These are phyloP conservation scores for Chlorospingus flavigularis DNA, from an alignment of 2,797 vertebrate genomes.

Conservation along the genomic window DNA sequence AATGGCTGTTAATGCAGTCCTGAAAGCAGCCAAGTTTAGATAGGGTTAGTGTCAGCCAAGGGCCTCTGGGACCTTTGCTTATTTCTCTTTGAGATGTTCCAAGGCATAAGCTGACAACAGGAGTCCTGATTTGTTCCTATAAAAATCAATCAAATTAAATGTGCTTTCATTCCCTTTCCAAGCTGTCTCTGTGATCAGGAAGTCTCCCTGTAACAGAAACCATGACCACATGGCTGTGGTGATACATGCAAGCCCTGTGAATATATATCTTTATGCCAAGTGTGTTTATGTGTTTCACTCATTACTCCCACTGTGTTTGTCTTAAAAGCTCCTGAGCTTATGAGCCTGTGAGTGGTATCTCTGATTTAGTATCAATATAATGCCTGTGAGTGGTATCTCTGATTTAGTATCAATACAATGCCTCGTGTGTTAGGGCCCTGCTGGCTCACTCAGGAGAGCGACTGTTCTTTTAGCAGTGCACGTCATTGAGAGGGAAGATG, in stretches of 20 bases:
- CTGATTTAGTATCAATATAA: not conserved
- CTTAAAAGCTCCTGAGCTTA: not conserved
- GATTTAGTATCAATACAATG: not conserved
- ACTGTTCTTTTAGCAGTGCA: not conserved
- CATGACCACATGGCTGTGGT: not conserved
- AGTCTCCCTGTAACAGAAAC: not conserved
- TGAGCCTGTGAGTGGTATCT: not conserved
- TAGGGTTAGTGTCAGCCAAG: conserved; percentile 4
- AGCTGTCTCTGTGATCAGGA: not conserved
- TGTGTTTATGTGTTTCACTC: conserved; percentile 1
- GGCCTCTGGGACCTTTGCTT: conserved; percentile 14
- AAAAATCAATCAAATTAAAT: not conserved
- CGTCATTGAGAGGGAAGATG: not conserved
- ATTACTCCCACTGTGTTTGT: conserved; percentile 4
- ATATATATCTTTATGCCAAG: not conserved
- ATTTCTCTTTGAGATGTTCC: conserved; percentile 6
- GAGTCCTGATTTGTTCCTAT: not conserved
- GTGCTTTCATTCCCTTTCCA: not conserved
- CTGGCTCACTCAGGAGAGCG: not conserved
- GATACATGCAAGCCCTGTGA: not conserved
- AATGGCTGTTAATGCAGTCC: not conserved
- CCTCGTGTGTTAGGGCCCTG: not conserved
- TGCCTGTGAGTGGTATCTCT: not conserved
- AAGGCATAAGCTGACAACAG: not conserved
- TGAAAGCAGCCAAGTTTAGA: conserved; percentile 27